phyloP scores from a whole-genome alignment of 1,140 invertebrate genomes.

The Magallana ariakensis region DNA sequence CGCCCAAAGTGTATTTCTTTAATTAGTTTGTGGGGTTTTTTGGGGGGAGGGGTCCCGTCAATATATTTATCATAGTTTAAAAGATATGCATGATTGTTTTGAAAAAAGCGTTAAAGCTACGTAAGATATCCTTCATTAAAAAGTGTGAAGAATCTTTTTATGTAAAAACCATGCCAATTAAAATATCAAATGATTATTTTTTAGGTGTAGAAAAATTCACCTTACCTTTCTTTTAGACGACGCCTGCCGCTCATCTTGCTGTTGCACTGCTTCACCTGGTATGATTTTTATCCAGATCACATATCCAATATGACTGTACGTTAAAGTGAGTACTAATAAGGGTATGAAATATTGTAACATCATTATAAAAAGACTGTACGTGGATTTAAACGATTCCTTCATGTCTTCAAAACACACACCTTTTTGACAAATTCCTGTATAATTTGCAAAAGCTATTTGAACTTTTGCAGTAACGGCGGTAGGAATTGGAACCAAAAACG shows the following conservation, averaged over 20 bases:
- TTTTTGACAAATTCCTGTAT: conserved; percentile 45
- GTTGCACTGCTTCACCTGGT: conserved; percentile 91
- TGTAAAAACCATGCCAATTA: no score
- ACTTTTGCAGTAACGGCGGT: conserved; percentile 67
- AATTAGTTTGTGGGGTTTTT: no score
- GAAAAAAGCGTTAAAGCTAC: no score
- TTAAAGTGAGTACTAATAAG: conserved; percentile 89
- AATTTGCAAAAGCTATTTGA: conserved; percentile 28
- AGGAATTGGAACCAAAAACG: conserved; percentile 65
- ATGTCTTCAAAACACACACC: conserved; percentile 66
- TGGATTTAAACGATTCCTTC: conserved; percentile 76
- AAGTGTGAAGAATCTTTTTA: no score
- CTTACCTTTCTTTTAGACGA: conserved; percentile 93
- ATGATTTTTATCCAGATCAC: conserved; percentile 93
- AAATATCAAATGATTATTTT: no score
- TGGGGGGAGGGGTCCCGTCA: no score
- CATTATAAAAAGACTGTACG: conserved; percentile 89
- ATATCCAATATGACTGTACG: conserved; percentile 91
- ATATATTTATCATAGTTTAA: no score
- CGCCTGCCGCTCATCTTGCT: conserved; percentile 89
- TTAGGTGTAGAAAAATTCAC: background rate
- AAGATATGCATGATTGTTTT: no score
- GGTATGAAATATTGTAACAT: conserved; percentile 92
- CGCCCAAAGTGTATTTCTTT: no score
- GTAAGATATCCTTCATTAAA: no score